Base-by-base conservation (phyloP, 2,113 vertebrate genomes). In the Cyanoliseus patagonus region DNA sequence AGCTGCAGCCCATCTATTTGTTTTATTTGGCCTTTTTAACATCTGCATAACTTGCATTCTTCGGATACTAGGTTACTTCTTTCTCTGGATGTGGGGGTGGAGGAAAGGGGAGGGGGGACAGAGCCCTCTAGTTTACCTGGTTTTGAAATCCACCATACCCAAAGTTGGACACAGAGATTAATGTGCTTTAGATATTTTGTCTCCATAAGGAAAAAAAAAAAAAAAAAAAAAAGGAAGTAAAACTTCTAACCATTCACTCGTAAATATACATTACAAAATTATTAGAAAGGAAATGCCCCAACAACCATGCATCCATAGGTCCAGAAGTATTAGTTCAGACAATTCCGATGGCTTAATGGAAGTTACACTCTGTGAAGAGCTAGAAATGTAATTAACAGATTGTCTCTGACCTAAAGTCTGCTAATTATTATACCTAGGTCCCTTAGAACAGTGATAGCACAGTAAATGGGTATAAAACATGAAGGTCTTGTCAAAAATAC, bases 11-110 rank as follows among this genome's bases (percentile, higher is more conserved):
- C 87, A 96, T 96, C 91, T 96, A 95, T 95, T 97, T 96, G 95
- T 96, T 97, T 96, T 94, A 96, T 96, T 97, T 96, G 95, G 96
- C 96, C 93, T 96, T 96, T 86, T 96, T 90, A 97, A 97, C 96
- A 97, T 97, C 95, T 96, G 96, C 96, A 94, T 97, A 96, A 96
- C 96, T 97, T 67, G 78, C 95, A 97, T 97, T 97, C 96, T 93
- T 97, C 85, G 92, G 94, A 96, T 93, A 93, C 94, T 96, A 93
- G 93, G 91, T 95, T 97, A 95, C 82, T 96, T 66, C 93, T 96
- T 92, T 87, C 93, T 93, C 59, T 95, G 70, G 49, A 83, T 87
- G 81, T 91, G 87, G 91, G 94, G 66, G 95, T 94, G 91, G 92
- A 95, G 41, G 74, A 88, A n/a, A 77, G 41, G n/a, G 62, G 39